Evolutionary conservation across 2,888 invertebrate genomes (phyloP).

Genomic region (Sesia apiformis): DNA sequence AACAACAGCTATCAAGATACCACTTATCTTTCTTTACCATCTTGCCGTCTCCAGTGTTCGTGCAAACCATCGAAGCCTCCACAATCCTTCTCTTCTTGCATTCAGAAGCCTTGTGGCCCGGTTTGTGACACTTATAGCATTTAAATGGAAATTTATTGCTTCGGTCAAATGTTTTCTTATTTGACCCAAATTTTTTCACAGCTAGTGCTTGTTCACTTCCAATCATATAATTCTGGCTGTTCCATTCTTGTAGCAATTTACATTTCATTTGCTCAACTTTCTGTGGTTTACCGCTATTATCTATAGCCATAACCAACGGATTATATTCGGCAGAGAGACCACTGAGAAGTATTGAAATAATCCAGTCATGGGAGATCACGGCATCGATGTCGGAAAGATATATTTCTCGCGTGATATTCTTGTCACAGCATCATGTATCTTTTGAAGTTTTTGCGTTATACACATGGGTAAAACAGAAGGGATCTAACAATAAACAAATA

Average conservation of each 20-base stretch:
- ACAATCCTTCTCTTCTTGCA: neutral
- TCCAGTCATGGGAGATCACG: no score
- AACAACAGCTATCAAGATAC: constrained; percentile 1
- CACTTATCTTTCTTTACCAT: neutral
- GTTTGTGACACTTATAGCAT: neutral
- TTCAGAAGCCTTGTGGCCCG: neutral
- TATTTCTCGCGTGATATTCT: no score
- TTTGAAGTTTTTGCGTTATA: neutral
- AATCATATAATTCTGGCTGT: neutral
- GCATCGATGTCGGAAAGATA: no score
- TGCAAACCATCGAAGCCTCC: neutral
- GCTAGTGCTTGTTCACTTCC: neutral
- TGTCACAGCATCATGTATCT: neutral
- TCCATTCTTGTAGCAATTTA: neutral
- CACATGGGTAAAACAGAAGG: neutral
- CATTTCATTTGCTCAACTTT: neutral
- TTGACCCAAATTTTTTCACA: neutral
- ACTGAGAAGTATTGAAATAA: no score
- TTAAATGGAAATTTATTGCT: neutral
- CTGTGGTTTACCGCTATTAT: neutral
- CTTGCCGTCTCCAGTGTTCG: neutral
- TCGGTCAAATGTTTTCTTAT: neutral
- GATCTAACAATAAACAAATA: neutral
- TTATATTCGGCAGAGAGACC: no score
- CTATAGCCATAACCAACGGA: neutral